These are phyloP conservation scores for Brevimyrus niger DNA, from an alignment of 2,113 vertebrate species.

Conservation along the genomic window DNA sequence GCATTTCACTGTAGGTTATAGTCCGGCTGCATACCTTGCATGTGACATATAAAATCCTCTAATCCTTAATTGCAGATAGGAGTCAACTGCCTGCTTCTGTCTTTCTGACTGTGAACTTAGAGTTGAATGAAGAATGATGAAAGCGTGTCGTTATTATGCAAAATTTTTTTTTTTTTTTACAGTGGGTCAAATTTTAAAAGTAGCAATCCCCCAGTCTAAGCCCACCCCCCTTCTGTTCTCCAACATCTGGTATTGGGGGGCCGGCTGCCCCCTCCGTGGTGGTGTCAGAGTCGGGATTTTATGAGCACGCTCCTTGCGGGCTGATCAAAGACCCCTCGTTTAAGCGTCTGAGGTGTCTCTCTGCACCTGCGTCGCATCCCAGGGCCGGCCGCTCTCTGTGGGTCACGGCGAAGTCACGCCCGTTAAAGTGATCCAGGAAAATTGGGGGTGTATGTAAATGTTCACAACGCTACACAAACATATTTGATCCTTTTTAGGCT, in stretches of 20 bases:
- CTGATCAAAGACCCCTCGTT: slow-evolving; percentile 46
- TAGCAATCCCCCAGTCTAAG: not conserved
- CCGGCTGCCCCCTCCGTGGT: not conserved
- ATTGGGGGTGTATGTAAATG: not conserved
- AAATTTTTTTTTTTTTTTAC: not conserved
- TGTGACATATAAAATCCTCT: not conserved
- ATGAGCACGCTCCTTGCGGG: slow-evolving; percentile 20
- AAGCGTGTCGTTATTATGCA: not conserved
- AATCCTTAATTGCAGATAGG: not conserved
- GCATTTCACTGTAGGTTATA: not conserved
- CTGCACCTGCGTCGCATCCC: slow-evolving; percentile 38
- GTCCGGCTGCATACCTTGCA: not conserved
- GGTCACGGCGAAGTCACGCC: slow-evolving; percentile 4
- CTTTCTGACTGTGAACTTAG: not conserved
- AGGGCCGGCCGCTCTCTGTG: slow-evolving; percentile 34
- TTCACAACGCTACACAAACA: not conserved
- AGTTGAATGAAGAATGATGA: not conserved
- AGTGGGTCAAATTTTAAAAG: not conserved
- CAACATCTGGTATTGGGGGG: not conserved
- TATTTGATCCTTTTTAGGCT: not conserved
- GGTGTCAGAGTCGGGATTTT: slow-evolving; percentile 22
- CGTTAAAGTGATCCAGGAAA: slow-evolving; percentile 30
- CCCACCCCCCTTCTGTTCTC: not conserved
- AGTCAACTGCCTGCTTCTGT: not conserved
- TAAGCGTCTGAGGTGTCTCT: slow-evolving; percentile 12